Evolutionary conservation across 2,888 invertebrate species (phyloP).

Genomic region (Cistogaster globosa): DNA sequence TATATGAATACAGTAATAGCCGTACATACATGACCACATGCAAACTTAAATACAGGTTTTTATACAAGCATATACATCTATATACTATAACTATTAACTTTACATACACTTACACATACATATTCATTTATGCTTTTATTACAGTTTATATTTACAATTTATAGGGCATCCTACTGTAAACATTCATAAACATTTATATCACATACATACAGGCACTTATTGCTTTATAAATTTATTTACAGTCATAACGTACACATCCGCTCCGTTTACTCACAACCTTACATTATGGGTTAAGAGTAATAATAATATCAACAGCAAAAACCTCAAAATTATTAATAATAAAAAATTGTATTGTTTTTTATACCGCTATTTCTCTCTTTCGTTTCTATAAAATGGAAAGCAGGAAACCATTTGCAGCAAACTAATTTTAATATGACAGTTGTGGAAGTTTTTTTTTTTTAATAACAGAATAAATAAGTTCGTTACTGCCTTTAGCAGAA

Average conservation of each 20-base stretch:
- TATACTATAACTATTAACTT: not conserved
- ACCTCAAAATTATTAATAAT: constrained; percentile 52
- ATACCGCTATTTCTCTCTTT: not conserved
- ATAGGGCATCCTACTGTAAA: constrained; percentile 26
- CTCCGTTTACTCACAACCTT: constrained; percentile 10
- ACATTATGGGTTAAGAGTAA: constrained; percentile 60
- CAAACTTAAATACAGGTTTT: not conserved
- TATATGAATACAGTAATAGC: not conserved
- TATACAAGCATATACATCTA: not conserved
- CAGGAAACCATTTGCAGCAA: constrained; percentile 18
- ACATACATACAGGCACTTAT: constrained; percentile 26
- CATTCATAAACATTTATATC: constrained; percentile 40
- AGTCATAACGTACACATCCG: not conserved
- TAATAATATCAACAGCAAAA: constrained; percentile 44
- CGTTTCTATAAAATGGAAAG: not conserved
- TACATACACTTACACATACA: not conserved
- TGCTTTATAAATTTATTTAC: constrained; percentile 7
- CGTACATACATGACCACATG: too few relatives aligned
- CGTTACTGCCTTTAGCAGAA: too few relatives aligned
- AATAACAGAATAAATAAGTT: too few relatives aligned
- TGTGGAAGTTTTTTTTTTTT: too few relatives aligned
- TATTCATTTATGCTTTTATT: not conserved
- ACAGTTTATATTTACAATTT: constrained; percentile 10
- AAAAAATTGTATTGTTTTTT: constrained; percentile 31
- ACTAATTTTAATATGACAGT: too few relatives aligned